Base-by-base conservation (phyloP, 2,888 invertebrate genomes). In the Amphiduros pacificus region DNA sequence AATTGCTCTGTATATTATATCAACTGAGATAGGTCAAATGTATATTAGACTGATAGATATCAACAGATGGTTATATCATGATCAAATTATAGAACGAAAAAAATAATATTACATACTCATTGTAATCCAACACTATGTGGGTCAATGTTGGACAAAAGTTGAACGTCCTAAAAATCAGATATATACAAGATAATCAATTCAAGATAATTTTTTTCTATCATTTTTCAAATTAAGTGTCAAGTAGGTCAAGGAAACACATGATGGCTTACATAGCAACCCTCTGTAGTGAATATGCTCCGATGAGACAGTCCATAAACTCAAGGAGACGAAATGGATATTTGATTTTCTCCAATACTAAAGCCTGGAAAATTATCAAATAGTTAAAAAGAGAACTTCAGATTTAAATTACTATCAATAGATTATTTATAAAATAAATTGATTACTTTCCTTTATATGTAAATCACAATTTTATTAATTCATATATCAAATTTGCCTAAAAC, bases 301-400 rank as follows among this genome's bases (percentile, higher is more conserved):
- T 44, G 26, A 81, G 64, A 64, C 79, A 80, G 64, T 82, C 80
- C 66, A 77, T 70, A 27, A 81, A 60, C 55, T 81, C 80, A 5
- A 82, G 52, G 51, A 72, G 65, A 52, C 72, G 62, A 14, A 81
- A 62, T 17, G 73, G 73, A 64, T 78, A 80, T 49, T 73, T 72
- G 14, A 71, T 71, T 60, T 77, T 79, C 66, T 78, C 79, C 32
- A 82, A 48, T 55, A 79, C 67, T 24, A 74, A 56, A 5, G 75
- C 74, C 82, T 82, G n/a, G 6, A 20, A 2, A 41, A 55, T 3
- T 5, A 11, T 11, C 22, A 14, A 49, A 9, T 9, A 36, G 9
- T 51, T 22, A 11, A 54, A n/a, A 20, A 60, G 29, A 55, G 6
- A n/a, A n/a, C n/a, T n/a, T n/a, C n/a, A n/a, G n/a, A n/a, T n/a